Conservation (phyloP, 1,140 invertebrate genomes). For the Scylla paramamosain region DNA sequence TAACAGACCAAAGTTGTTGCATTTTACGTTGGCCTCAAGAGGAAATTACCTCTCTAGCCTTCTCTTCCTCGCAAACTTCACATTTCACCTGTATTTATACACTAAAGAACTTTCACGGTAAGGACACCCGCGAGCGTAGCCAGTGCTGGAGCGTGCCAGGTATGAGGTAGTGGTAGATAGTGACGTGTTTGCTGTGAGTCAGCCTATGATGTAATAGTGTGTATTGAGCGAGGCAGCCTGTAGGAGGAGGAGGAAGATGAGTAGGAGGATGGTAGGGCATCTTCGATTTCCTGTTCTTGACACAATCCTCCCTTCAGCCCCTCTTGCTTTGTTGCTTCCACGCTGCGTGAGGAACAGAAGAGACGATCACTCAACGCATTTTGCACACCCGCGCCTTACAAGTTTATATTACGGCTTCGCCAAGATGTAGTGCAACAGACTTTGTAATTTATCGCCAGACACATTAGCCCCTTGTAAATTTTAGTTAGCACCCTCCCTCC, state of each 20-base stretch:
- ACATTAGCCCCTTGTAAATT: slow-evolving; percentile 23
- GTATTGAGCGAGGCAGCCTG: background rate
- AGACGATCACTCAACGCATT: background rate
- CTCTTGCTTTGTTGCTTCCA: background rate
- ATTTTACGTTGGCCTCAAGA: background rate
- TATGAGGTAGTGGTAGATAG: background rate
- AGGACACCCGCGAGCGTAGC: background rate
- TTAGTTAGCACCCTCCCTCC: background rate
- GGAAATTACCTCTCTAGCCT: background rate
- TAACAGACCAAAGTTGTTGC: background rate
- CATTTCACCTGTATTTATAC: background rate
- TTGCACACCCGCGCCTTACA: background rate
- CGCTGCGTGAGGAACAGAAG: background rate
- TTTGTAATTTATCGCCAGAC: background rate
- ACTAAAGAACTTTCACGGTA: background rate
- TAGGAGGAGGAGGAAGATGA: background rate
- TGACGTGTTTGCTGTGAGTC: background rate
- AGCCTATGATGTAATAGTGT: background rate
- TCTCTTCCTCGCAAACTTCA: background rate
- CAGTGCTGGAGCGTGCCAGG: background rate
- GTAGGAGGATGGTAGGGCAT: background rate
- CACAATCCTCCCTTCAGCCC: background rate
- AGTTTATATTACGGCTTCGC: slow-evolving; percentile 2
- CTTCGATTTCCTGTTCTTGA: background rate
- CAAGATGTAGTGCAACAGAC: background rate